Percentiles rank a stretch among this genome's conserved stretches.
These are phyloP conservation scores for Tribolium madens DNA, from an alignment of 1,140 invertebrate species.

Conservation along the genomic window DNA sequence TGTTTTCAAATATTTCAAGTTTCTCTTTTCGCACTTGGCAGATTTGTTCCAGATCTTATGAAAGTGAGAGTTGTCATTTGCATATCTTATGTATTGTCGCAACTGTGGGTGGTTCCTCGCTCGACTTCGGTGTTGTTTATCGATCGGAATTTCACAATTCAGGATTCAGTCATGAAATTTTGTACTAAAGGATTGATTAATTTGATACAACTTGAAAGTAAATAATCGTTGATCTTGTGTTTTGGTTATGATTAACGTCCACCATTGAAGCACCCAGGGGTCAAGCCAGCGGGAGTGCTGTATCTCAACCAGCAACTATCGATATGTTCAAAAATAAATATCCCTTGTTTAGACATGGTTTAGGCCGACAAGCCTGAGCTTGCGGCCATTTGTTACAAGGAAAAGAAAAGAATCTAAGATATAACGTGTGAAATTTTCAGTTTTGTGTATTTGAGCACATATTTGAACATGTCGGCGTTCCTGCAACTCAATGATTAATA, in stretches of 20 bases:
- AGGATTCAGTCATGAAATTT: too few relatives aligned
- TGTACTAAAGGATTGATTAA: too few relatives aligned
- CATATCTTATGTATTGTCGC: slow-evolving; percentile 40
- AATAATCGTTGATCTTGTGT: slow-evolving; percentile 14
- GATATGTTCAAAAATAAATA: slow-evolving; percentile 49
- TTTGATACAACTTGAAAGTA: not conserved
- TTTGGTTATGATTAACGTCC: slow-evolving; percentile 51
- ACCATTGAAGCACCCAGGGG: slow-evolving; percentile 39
- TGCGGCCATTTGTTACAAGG: too few relatives aligned
- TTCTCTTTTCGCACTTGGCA: not conserved
- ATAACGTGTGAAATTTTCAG: too few relatives aligned
- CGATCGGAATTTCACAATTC: not conserved
- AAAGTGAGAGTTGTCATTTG: slow-evolving; percentile 46
- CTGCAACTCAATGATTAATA: slow-evolving; percentile 22
- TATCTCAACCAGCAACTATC: slow-evolving; percentile 41
- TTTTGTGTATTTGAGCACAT: too few relatives aligned
- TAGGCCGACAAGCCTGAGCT: too few relatives aligned
- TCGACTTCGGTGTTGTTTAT: not conserved
- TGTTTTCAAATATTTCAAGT: not conserved
- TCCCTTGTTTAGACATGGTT: slow-evolving; percentile 36
- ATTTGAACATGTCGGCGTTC: not conserved
- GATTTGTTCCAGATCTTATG: slow-evolving; percentile 14
- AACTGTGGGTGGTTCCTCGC: slow-evolving; percentile 37
- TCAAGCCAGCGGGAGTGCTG: slow-evolving; percentile 37
- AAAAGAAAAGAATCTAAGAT: too few relatives aligned